A percentile compares a stretch with the other conserved stretches of the same genome.
phyloP scores from a whole-genome alignment of 2,888 invertebrate genomes.

The Gibbula magus region DNA sequence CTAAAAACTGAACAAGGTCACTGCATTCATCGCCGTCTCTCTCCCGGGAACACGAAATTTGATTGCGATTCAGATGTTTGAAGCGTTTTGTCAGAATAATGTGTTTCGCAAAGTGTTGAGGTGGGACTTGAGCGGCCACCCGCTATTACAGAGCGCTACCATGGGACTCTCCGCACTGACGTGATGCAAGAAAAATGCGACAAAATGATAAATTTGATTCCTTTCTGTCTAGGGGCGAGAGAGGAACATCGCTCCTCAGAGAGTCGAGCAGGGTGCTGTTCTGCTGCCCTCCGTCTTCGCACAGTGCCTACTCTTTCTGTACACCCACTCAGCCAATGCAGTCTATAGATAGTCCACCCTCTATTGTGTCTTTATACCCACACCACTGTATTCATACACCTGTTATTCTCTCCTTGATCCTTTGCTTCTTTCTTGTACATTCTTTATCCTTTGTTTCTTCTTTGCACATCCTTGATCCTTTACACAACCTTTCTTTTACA shows the following conservation, averaged over 20 bases:
- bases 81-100: constrained; percentile 1
- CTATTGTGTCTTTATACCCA: too few relatives aligned
- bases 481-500: too few relatives aligned
- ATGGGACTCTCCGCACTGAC: background rate
- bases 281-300: background rate
- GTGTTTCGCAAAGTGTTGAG: background rate
- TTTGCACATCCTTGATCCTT: too few relatives aligned
- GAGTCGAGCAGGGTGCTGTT: background rate
- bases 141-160: background rate
- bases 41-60: background rate
- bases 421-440: too few relatives aligned
- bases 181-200: background rate
- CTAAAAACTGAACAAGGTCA: background rate
- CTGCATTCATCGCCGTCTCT: background rate
- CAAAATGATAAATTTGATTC: background rate
- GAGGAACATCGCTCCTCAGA: background rate
- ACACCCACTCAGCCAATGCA: too few relatives aligned
- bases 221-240: background rate
- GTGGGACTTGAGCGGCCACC: background rate
- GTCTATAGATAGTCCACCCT: too few relatives aligned
- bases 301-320: background rate
- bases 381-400: too few relatives aligned
- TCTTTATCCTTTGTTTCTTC: too few relatives aligned
- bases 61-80: constrained; percentile 2
- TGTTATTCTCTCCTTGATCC: too few relatives aligned